Evolutionary conservation across 1,140 invertebrate genomes (phyloP).

Genomic region (Aplysia californica): DNA sequence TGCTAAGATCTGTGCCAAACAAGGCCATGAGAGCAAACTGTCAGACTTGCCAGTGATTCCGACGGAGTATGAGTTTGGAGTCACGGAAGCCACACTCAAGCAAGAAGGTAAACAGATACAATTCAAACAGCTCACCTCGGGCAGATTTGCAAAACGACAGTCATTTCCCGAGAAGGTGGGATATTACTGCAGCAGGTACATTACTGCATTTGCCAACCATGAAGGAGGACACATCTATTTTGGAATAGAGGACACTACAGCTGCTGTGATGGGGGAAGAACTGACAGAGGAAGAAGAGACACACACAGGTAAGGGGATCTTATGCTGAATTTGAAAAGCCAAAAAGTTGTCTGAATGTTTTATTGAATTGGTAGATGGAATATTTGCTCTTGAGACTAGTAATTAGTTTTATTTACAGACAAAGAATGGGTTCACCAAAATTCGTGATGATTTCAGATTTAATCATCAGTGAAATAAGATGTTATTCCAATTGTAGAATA

Average conservation of each 20-base stretch:
- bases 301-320: slow-evolving; percentile 34
- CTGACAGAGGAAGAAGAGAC: slow-evolving; percentile 38
- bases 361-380: not conserved
- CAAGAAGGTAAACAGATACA: slow-evolving; percentile 60
- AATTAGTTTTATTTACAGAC: too few relatives aligned
- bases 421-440: too few relatives aligned
- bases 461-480: not conserved
- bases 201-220: slow-evolving; percentile 58
- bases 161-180: slow-evolving; percentile 44
- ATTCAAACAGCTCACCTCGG: slow-evolving; percentile 47
- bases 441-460: too few relatives aligned
- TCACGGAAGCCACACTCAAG: slow-evolving; percentile 44
- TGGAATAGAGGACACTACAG: slow-evolving; percentile 51
- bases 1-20: slow-evolving; percentile 41
- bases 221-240: slow-evolving; percentile 60
- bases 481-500: not conserved
- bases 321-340: too few relatives aligned
- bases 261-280: slow-evolving; percentile 47
- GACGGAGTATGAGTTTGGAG: slow-evolving; percentile 37
- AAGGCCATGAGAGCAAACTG: slow-evolving; percentile 29
- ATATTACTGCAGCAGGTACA: slow-evolving; percentile 45
- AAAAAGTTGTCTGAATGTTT: too few relatives aligned
- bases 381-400: not conserved
- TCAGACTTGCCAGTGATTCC: slow-evolving; percentile 45
- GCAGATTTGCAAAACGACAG: slow-evolving; percentile 23